phyloP scores from a whole-genome alignment of 2,113 vertebrate genomes.

The Anser cygnoides region DNA sequence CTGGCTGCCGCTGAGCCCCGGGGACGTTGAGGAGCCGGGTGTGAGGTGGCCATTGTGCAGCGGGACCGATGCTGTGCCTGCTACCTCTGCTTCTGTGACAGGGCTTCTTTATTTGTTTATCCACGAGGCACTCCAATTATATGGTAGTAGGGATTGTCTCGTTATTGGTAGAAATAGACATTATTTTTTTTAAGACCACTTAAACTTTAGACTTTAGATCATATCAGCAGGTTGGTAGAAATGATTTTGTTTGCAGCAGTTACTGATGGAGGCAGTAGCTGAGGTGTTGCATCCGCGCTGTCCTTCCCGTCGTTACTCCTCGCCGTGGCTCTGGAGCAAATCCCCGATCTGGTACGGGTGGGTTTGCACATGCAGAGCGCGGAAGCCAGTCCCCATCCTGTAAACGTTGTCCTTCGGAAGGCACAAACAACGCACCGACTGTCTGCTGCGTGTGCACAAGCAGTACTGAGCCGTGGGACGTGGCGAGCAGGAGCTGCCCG shows the following conservation, averaged over 20 bases:
- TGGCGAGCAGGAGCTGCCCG: neutral
- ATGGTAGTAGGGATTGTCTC: neutral
- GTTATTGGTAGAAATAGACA: neutral
- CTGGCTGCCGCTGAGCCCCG: neutral
- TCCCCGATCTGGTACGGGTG: fast-evolving
- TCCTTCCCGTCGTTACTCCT: neutral
- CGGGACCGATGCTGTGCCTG: neutral
- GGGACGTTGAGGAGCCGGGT: neutral
- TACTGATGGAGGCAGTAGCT: neutral
- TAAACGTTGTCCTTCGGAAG: neutral
- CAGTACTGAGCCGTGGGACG: neutral
- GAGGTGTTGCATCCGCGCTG: neutral
- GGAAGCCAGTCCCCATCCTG: neutral
- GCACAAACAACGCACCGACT: fast-evolving
- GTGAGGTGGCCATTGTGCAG: too few relatives aligned
- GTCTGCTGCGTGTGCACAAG: fast-evolving
- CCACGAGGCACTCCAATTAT: neutral
- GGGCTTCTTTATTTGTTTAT: neutral
- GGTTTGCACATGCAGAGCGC: neutral
- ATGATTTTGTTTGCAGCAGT: neutral
- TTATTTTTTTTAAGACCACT: neutral
- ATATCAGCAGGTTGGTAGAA: neutral
- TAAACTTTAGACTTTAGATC: too few relatives aligned
- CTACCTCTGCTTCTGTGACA: neutral
- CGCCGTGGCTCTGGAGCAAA: neutral